phyloP scores from a whole-genome alignment of 2,113 vertebrate species.

The Sardina pilchardus region DNA sequence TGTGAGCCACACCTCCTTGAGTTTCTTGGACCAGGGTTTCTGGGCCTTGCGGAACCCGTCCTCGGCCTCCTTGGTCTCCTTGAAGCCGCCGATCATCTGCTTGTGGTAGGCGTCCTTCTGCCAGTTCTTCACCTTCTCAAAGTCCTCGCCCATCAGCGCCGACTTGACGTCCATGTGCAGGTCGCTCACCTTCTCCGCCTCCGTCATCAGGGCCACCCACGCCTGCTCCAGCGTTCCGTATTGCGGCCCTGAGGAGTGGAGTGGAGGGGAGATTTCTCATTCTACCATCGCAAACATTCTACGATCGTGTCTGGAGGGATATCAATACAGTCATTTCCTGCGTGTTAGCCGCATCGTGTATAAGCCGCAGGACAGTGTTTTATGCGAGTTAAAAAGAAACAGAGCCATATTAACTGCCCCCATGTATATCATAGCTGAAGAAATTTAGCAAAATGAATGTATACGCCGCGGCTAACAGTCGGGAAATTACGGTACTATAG shows the following conservation, averaged over 20 bases:
- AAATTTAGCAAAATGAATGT: no score
- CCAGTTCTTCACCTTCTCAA: constrained; percentile 99
- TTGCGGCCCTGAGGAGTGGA: constrained; percentile 81
- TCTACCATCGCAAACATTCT: no score
- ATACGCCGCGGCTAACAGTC: no score
- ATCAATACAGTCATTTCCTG: no score
- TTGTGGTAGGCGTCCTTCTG: constrained; percentile 97
- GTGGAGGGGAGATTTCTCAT: no score
- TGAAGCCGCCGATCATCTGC: constrained; percentile 98
- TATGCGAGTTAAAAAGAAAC: no score
- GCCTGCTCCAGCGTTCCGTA: constrained; percentile 92
- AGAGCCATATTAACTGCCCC: no score
- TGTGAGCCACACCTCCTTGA: constrained; percentile 84
- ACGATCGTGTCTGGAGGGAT: no score
- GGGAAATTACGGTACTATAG: no score
- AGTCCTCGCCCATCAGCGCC: constrained; percentile 91
- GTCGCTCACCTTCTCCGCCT: constrained; percentile 95
- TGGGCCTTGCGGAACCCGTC: constrained; percentile 97
- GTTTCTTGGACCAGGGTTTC: constrained; percentile 98
- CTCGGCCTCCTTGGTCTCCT: constrained; percentile 96
- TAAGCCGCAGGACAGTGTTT: no score
- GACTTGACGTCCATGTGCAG: constrained; percentile 93
- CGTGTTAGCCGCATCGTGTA: no score
- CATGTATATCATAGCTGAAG: no score
- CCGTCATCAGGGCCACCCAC: constrained; percentile 88